Conservation (phyloP, 2,113 vertebrate genomes). For the Psophia crepitans region DNA sequence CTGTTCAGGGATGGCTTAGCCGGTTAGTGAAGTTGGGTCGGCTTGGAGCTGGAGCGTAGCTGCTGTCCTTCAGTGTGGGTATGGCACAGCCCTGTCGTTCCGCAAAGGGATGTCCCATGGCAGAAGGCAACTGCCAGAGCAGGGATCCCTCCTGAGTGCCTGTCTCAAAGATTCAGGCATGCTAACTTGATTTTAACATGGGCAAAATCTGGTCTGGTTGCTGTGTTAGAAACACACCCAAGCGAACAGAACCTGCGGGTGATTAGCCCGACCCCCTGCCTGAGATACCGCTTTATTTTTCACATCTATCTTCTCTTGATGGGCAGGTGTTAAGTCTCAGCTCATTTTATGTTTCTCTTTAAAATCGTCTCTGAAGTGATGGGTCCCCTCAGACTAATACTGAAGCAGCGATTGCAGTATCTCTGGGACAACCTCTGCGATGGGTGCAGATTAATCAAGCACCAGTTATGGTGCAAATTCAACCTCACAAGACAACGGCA, state of each 20-base stretch:
- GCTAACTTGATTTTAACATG: neutral
- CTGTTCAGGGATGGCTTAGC: neutral
- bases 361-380: neutral
- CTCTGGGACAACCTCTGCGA: constrained; percentile 9
- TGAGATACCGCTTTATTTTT: neutral
- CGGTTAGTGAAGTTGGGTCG: fast-evolving
- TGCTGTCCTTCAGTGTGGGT: neutral
- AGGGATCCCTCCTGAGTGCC: neutral
- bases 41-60: neutral
- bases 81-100: fast-evolving
- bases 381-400: neutral
- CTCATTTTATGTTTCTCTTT: neutral
- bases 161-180: neutral
- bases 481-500: neutral
- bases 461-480: neutral
- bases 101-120: neutral
- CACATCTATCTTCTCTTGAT: neutral
- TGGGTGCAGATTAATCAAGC: constrained; percentile 4
- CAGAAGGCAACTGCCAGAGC: neutral
- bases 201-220: fast-evolving
- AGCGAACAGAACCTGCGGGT: neutral
- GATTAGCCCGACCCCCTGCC: neutral
- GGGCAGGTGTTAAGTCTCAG: neutral
- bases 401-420: neutral
- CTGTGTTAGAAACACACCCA: neutral